Evolutionary conservation across 1,140 invertebrate genomes (phyloP), one percentile per base, ranked within the genome.

Genomic region (Drosophila carrolli): DNA sequence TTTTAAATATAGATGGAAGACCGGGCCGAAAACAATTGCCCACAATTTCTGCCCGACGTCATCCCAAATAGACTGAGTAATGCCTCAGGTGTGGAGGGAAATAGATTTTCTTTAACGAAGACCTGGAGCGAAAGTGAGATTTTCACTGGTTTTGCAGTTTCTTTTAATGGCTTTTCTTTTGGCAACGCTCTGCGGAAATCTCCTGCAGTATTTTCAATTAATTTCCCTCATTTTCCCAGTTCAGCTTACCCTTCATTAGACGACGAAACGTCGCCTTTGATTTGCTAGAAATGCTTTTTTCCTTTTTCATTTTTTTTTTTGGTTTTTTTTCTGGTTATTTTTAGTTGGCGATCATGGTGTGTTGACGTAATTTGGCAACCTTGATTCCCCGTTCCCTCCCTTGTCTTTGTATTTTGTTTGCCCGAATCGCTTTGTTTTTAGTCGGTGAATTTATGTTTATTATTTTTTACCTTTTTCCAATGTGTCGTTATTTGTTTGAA

Each of bases 361-460:
- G 83, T 89, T 88, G 83, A 88, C 83, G 83, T 89, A 83, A 88
- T 88, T 89, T 89, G 83, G 83, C 83, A 88, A 88, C 83, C 83
- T 88, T 88, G 83, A 88, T 89, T 89, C 75, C 81, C 76, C 80
- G 48, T 54, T 60, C 55, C 75, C 63, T 67, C 50, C 51, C 56
- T 63, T 43, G 40, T n/a, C 47, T 74, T 35, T 41, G 54, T 67
- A 41, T 57, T 56, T 60, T 41, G 61, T 56, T 60, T 41, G 61
- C 43, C 14, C 32, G 63, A 14, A 14, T 67, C 51, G 38, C 47
- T 68, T 78, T 81, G 58, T 53, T 71, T 72, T 63, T 79, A 59
- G 54, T 75, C 55, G 68, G 37, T 37, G 50, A 88, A 88, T 88
- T 88, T 88, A 89, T 88, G 67, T 89, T 89, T 88, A 88, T 88